Base-by-base conservation (phyloP, 2,888 invertebrate species). In the Trachelus tabidus region DNA sequence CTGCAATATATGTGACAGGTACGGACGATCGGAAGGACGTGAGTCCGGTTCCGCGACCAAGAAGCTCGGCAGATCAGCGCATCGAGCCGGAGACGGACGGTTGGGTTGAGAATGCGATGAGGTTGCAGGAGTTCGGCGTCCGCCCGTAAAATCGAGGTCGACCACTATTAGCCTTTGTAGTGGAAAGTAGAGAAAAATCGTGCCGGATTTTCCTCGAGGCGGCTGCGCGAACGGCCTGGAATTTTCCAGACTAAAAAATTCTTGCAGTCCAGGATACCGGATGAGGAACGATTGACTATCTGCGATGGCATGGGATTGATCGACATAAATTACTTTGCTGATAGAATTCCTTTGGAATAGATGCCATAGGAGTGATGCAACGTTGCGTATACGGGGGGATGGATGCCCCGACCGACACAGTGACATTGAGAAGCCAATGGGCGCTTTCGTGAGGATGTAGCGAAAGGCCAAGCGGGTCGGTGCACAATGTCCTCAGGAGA, bases 341-440 rank as follows among this genome's bases (percentile, higher is more conserved):
- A 23, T 23, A 2, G 23, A 23, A 56, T 56, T 23, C 2, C 1
- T 56, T 56, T 9, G 23, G 0, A 6, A 56, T 9, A 15, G 15
- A 40, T 40, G n/a, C 69, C 69, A 30, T 1, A 31, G 33, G 12
- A 33, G 69, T 69, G 69, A 69, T 2, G 69, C 33, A 30, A 69
- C 33, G 3, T 69, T 69, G 6, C 69, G 31, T 11, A 9, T 11
- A 12, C 40, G 31, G 31, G 3, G 15, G 40, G 35, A 35, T 35
- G 12, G 56, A 56, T 23, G 15, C 2, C 1, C 31, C 34, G 12
- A 9, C 12, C 31, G 3, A 71, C 12, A 3, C 71, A 34, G 11
- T 71, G 71, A 71, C 31, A 71, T 71, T 71, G 71, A 71, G 31
- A 71, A 71, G n/a, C 31, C 30, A 34, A 31, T 23, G 71, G 71